These are phyloP conservation scores for Elegia similella DNA, from an alignment of 2,888 invertebrate species.

Conservation along the genomic window DNA sequence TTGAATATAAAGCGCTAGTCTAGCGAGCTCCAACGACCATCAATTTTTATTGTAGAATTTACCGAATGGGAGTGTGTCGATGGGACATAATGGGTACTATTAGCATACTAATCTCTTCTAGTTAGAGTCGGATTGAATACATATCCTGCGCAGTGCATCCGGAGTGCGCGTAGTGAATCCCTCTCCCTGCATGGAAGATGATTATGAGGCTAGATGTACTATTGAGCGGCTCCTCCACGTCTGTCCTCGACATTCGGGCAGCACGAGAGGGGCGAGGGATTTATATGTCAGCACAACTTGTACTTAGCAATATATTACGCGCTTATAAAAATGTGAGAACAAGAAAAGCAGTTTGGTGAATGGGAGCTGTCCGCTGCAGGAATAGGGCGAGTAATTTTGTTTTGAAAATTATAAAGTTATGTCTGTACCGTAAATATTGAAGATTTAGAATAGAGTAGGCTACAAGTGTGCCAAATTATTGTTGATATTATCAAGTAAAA, in stretches of 20 bases:
- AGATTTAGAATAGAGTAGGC: constrained; percentile 69
- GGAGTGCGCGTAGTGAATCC: constrained; percentile 58
- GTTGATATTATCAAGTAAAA: constrained; percentile 45
- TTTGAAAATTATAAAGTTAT: constrained; percentile 68
- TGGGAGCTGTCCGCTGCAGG: constrained; percentile 62
- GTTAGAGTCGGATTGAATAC: constrained; percentile 62
- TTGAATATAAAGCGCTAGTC: constrained; percentile 66
- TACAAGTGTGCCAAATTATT: constrained; percentile 49
- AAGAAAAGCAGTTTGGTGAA: constrained; percentile 65
- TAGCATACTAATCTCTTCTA: constrained; percentile 78
- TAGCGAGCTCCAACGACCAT: constrained; percentile 74
- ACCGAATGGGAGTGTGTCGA: constrained; percentile 58
- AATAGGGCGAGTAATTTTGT: constrained; percentile 78
- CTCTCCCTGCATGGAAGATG: constrained; percentile 52
- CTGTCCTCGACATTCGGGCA: background rate
- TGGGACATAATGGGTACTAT: constrained; percentile 61
- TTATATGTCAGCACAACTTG: constrained; percentile 45
- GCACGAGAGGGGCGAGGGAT: constrained; percentile 48
- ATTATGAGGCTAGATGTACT: constrained; percentile 28
- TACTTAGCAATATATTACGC: constrained; percentile 29
- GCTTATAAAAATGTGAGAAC: constrained; percentile 52
- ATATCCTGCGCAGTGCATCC: constrained; percentile 54
- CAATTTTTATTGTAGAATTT: constrained; percentile 69
- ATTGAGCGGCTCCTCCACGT: background rate
- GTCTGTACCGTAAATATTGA: constrained; percentile 54